These are phyloP conservation scores for Amaurobius ferox DNA, from an alignment of 2,888 invertebrate genomes.

Conservation along the genomic window DNA sequence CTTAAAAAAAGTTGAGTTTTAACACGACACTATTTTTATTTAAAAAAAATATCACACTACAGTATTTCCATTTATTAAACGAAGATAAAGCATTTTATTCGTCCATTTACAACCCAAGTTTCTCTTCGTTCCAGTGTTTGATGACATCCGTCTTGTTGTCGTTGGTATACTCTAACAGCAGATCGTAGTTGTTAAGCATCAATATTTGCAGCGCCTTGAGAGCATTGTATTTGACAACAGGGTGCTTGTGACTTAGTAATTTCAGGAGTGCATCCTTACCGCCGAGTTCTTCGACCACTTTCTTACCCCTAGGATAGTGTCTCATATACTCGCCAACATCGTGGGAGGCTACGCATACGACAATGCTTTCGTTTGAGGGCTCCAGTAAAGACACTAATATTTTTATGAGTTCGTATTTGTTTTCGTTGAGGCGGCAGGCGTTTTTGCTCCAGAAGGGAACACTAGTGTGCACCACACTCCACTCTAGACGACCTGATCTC, in stretches of 20 bases:
- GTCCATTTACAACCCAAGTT: too few relatives aligned
- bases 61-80: too few relatives aligned
- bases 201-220: constrained; percentile 47
- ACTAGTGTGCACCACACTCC: constrained; percentile 47
- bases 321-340: constrained; percentile 45
- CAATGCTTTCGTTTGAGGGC: neutral
- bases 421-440: constrained; percentile 40
- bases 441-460: constrained; percentile 42
- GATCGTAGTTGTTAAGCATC: constrained; percentile 36
- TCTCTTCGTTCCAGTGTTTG: too few relatives aligned
- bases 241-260: constrained; percentile 8
- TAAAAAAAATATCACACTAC: too few relatives aligned
- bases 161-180: neutral
- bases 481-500: constrained; percentile 28
- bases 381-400: constrained; percentile 16
- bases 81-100: too few relatives aligned
- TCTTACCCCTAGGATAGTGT: constrained; percentile 25
- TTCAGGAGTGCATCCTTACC: constrained; percentile 34
- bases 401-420: constrained; percentile 31
- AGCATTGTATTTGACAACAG: constrained; percentile 24
- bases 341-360: constrained; percentile 36
- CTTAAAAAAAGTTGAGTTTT: too few relatives aligned
- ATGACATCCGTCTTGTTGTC: too few relatives aligned
- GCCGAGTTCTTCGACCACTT: constrained; percentile 17
- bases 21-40: too few relatives aligned